Conservation (phyloP, 2,797 vertebrate genomes). For the Parotocinclus haroldoi region DNA sequence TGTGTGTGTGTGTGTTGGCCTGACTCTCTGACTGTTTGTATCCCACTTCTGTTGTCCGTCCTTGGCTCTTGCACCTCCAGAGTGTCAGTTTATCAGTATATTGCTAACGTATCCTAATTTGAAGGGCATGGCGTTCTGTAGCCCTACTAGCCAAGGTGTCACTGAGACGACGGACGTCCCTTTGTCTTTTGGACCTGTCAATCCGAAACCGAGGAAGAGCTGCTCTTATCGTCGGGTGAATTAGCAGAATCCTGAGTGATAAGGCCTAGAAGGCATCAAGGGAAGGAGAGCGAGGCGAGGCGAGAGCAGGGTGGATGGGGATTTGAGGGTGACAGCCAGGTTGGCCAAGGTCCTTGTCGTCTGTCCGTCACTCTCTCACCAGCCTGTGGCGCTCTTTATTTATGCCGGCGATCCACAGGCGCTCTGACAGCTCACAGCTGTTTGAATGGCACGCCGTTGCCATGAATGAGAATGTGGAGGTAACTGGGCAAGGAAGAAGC, state of each 20-base stretch:
- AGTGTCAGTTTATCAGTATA: constrained; percentile 73
- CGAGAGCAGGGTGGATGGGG: constrained; percentile 17
- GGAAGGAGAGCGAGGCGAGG: constrained; percentile 49
- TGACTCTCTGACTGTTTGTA: constrained; percentile 25
- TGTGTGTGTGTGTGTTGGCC: not conserved
- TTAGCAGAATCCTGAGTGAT: constrained; percentile 85
- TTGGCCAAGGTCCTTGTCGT: constrained; percentile 65
- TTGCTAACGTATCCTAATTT: constrained; percentile 71
- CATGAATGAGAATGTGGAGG: constrained; percentile 65
- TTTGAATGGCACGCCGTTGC: constrained; percentile 73
- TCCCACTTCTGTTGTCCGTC: constrained; percentile 15
- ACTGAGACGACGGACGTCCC: constrained; percentile 62
- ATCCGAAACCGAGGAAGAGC: constrained; percentile 63
- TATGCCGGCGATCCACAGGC: constrained; percentile 70
- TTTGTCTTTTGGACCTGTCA: constrained; percentile 70
- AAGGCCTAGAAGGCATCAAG: constrained; percentile 77
- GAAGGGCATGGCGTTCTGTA: constrained; percentile 66
- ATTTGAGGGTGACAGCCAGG: constrained; percentile 64
- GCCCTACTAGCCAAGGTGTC: constrained; percentile 63
- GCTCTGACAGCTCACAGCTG: constrained; percentile 74
- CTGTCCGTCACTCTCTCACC: constrained; percentile 69
- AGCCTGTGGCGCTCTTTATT: constrained; percentile 75
- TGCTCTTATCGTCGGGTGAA: constrained; percentile 79
- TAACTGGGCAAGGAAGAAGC: constrained; percentile 25
- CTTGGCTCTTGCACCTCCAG: constrained; percentile 33